Conservation (phyloP, 92 coral and sea anemone genomes). For the Epizoanthus illoricatus region DNA sequence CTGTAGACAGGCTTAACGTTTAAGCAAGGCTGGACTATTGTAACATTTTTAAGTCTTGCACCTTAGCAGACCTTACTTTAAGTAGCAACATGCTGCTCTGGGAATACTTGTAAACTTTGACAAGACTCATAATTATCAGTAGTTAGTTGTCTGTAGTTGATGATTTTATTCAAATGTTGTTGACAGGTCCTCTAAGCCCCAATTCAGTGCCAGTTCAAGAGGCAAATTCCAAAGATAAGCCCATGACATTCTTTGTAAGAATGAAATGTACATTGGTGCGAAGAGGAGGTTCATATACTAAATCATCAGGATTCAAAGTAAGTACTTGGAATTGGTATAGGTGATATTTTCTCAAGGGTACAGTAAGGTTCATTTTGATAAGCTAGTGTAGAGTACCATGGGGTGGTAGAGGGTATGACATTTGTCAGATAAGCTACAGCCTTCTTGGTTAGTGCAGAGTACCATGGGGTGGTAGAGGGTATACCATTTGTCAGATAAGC, state of each 20-base stretch:
- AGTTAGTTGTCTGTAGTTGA: background rate
- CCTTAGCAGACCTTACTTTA: no score
- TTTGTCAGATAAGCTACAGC: background rate
- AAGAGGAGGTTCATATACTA: slow-evolving; percentile 86
- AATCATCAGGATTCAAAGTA: slow-evolving; percentile 86
- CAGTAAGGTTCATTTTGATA: no score
- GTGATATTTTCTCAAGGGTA: background rate
- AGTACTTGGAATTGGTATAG: background rate
- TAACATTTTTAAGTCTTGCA: no score
- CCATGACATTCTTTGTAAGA: slow-evolving; percentile 77
- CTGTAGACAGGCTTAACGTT: no score
- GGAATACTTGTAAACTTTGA: no score
- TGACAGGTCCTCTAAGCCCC: slow-evolving; percentile 36
- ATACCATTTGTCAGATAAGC: background rate
- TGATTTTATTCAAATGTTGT: background rate
- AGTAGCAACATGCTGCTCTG: no score
- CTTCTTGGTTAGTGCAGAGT: background rate
- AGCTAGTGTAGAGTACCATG: no score
- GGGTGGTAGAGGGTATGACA: background rate
- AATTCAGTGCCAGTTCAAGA: background rate
- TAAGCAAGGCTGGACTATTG: no score
- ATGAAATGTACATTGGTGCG: slow-evolving; percentile 91
- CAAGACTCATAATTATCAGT: no score
- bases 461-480: background rate
- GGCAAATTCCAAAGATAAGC: slow-evolving; percentile 25